phyloP scores from a whole-genome alignment of 2,888 invertebrate species.

The Nephrotoma flavescens region DNA sequence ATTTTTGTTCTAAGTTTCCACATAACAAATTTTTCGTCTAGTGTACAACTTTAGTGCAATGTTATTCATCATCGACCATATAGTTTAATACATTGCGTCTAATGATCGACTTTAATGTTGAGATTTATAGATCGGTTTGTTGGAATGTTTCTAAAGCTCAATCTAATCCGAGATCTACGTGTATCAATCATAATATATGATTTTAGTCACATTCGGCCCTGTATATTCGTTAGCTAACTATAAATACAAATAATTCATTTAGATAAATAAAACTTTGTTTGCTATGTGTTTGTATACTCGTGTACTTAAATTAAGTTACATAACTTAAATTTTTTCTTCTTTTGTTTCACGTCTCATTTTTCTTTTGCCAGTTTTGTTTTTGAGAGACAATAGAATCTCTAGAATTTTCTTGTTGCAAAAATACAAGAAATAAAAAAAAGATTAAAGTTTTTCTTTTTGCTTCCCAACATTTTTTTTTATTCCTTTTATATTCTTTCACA shows the following conservation, averaged over 20 bases:
- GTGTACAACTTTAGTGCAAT: too few relatives aligned
- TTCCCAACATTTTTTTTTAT: not conserved
- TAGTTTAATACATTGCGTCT: too few relatives aligned
- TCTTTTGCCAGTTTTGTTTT: not conserved
- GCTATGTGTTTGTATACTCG: not conserved
- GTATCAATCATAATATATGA: not conserved
- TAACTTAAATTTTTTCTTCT: not conserved
- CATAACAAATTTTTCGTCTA: too few relatives aligned
- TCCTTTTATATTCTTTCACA: not conserved
- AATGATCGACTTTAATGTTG: too few relatives aligned
- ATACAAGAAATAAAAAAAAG: not conserved
- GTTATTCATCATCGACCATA: too few relatives aligned
- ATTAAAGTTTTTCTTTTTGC: not conserved
- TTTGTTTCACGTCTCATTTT: not conserved
- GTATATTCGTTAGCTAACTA: not conserved
- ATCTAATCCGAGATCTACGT: too few relatives aligned
- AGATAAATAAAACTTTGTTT: not conserved
- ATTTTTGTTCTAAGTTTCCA: too few relatives aligned
- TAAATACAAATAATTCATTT: not conserved
- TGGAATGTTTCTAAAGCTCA: too few relatives aligned
- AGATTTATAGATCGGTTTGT: too few relatives aligned
- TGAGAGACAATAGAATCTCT: not conserved
- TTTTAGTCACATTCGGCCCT: not conserved
- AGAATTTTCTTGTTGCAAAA: not conserved
- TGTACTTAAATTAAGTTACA: not conserved